phyloP scores from a whole-genome alignment of 2,888 invertebrate species.

The Tenodera sinensis region DNA sequence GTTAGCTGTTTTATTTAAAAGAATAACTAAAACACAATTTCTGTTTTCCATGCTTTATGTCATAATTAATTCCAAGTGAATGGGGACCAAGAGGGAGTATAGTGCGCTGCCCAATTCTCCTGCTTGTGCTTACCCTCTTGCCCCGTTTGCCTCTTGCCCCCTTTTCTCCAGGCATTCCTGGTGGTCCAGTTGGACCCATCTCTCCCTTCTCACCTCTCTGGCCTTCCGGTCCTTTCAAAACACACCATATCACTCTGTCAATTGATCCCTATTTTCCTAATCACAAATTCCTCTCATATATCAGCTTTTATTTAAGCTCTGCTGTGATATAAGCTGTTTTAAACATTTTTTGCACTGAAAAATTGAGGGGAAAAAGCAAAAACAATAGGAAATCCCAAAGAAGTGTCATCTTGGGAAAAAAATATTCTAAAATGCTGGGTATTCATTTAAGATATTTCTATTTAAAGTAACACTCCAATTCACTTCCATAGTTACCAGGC shows the following conservation, averaged over 20 bases:
- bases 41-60: neutral
- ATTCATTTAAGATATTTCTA: neutral
- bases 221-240: constrained; percentile 54
- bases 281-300: neutral
- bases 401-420: neutral
- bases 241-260: constrained; percentile 5
- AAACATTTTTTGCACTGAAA: neutral
- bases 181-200: constrained; percentile 69
- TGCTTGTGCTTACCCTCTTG: constrained; percentile 74
- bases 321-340: neutral
- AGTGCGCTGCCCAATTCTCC: constrained; percentile 36
- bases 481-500: constrained; percentile 25
- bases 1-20: neutral
- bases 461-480: neutral
- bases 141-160: constrained; percentile 89
- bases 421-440: neutral
- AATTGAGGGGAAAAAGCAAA: neutral
- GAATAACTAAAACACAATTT: neutral
- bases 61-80: neutral
- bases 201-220: constrained; percentile 76
- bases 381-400: neutral
- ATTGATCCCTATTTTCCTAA: constrained; percentile 8
- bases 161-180: constrained; percentile 79
- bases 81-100: neutral
- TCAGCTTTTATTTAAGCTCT: neutral